These are phyloP conservation scores for Phenacoccus solenopsis DNA, from an alignment of 1,140 invertebrate species.

Conservation along the genomic window DNA sequence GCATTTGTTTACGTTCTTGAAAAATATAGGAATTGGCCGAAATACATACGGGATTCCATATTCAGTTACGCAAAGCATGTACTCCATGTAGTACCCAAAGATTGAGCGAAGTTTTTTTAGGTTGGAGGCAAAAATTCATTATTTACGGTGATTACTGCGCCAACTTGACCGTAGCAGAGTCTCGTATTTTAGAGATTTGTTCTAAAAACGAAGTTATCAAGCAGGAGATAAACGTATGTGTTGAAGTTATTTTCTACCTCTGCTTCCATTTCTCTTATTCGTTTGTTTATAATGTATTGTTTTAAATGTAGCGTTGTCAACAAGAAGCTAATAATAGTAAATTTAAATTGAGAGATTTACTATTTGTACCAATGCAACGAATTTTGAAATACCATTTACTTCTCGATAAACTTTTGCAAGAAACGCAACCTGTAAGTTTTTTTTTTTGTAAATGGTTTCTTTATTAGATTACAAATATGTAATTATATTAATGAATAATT, in stretches of 20 bases:
- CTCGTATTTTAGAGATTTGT: slow-evolving; percentile 58
- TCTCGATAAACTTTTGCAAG: slow-evolving; percentile 79
- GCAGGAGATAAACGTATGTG: slow-evolving; percentile 42
- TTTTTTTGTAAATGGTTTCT: too few relatives aligned
- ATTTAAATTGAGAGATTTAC: slow-evolving; percentile 83
- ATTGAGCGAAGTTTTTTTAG: slow-evolving; percentile 67
- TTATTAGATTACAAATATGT: not conserved
- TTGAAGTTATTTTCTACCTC: not conserved
- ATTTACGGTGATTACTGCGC: slow-evolving; percentile 94
- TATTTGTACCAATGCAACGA: slow-evolving; percentile 95
- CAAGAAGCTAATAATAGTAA: slow-evolving; percentile 86
- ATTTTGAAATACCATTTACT: slow-evolving; percentile 94
- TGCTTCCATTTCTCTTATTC: too few relatives aligned
- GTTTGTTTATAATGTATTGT: not conserved
- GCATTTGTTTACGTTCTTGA: too few relatives aligned
- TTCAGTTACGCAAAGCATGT: slow-evolving; percentile 60
- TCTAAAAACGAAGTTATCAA: slow-evolving; percentile 45
- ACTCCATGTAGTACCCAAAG: slow-evolving; percentile 35
- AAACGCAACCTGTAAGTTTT: slow-evolving; percentile 61
- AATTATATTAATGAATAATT: not conserved
- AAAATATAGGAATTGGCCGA: slow-evolving; percentile 67
- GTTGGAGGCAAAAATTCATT: slow-evolving; percentile 78
- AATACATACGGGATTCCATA: slow-evolving; percentile 71
- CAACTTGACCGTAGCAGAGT: slow-evolving; percentile 70
- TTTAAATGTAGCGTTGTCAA: slow-evolving; percentile 65